Percentiles rank a stretch among this genome's conserved stretches.
Evolutionary conservation across 2,888 invertebrate genomes (phyloP).

Genomic region (Amphipyra tragopoginis): DNA sequence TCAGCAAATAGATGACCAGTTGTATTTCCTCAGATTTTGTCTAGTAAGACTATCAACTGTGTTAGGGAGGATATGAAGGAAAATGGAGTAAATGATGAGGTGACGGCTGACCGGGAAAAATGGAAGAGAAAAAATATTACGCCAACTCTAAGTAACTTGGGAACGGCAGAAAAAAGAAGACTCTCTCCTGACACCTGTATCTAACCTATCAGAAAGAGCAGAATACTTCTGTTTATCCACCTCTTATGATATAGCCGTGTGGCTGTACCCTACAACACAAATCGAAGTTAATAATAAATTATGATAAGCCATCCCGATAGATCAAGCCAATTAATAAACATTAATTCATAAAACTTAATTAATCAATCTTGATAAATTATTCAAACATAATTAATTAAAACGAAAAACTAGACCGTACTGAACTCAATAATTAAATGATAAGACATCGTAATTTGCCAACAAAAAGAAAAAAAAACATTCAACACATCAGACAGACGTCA

Average conservation of each 20-base stretch:
- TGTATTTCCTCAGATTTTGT: no score
- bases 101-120: no score
- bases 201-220: no score
- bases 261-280: not conserved
- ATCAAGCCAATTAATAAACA: constrained; percentile 42
- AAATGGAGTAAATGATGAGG: no score
- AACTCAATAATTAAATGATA: constrained; percentile 42
- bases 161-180: no score
- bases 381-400: constrained; percentile 25
- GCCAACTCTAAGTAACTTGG: no score
- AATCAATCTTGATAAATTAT: constrained; percentile 40
- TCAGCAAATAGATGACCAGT: no score
- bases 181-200: no score
- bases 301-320: constrained; percentile 9
- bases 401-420: constrained; percentile 38
- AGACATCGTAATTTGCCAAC: constrained; percentile 51
- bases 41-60: no score
- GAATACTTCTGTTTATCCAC: no score
- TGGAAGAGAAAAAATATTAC: no score
- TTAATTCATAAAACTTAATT: constrained; percentile 11
- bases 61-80: no score
- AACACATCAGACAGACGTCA: constrained; percentile 57
- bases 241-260: not conserved
- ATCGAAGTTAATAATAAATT: constrained; percentile 26
- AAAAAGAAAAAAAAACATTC: constrained; percentile 31